These are phyloP conservation scores for Diaperis boleti DNA, from an alignment of 2,888 invertebrate genomes.

Conservation along the genomic window DNA sequence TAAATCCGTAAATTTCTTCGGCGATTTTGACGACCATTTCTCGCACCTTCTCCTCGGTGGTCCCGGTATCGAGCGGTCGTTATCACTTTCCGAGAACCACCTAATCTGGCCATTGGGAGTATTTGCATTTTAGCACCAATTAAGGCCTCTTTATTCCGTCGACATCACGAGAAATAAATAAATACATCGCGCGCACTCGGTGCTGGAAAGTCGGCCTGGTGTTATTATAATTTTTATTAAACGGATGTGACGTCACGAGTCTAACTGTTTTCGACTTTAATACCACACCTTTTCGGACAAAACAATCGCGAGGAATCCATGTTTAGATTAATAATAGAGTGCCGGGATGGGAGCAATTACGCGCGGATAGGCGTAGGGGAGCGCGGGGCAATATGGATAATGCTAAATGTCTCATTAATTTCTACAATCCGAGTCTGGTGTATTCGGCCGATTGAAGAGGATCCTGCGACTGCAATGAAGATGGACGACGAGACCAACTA, in stretches of 20 bases:
- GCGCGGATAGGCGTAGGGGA: neutral
- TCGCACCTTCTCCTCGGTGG: constrained; percentile 34
- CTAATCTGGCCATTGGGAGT: constrained; percentile 15
- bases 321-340: constrained; percentile 55
- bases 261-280: constrained; percentile 52
- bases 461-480: too few species aligned
- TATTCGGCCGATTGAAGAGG: too few species aligned
- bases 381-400: too few species aligned
- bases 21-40: too few species aligned
- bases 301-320: constrained; percentile 55
- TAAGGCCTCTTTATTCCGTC: too few species aligned
- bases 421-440: too few species aligned
- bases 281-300: constrained; percentile 56
- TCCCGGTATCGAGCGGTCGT: constrained; percentile 27
- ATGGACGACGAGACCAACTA: too few species aligned
- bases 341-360: neutral
- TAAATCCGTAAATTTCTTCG: too few species aligned
- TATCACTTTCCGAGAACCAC: constrained; percentile 34
- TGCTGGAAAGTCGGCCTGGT: neutral
- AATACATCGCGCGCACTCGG: constrained; percentile 5
- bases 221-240: constrained; percentile 42
- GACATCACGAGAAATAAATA: constrained; percentile 10
- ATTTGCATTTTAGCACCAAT: constrained; percentile 31
- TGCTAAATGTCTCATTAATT: too few species aligned
- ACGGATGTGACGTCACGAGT: constrained; percentile 53